phyloP scores from a whole-genome alignment of 2,888 invertebrate species.

The Eueremaeus valkanovi region DNA sequence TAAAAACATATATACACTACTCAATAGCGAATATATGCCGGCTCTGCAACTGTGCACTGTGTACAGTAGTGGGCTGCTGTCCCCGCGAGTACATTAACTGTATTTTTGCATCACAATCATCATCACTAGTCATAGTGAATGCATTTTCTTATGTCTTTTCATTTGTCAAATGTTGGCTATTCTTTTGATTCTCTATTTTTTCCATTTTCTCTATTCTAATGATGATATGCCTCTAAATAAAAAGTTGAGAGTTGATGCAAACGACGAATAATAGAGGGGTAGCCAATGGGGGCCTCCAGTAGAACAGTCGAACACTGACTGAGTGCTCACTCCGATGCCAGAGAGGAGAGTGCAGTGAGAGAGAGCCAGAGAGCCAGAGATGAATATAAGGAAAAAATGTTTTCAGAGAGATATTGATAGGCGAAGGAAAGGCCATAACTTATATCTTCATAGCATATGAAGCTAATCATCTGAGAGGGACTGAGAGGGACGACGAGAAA shows the following conservation, averaged over 20 bases:
- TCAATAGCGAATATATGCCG: too few species aligned
- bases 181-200: neutral
- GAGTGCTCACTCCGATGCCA: neutral
- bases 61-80: too few species aligned
- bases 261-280: conserved; percentile 26
- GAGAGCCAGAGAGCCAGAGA: conserved; percentile 7
- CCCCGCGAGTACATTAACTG: conserved; percentile 22
- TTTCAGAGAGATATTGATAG: conserved; percentile 26
- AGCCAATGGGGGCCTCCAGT: neutral
- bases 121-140: conserved; percentile 7
- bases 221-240: conserved; percentile 22
- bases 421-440: conserved; percentile 33
- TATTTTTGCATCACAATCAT: conserved; percentile 4
- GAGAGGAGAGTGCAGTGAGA: neutral
- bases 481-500: conserved; percentile 18
- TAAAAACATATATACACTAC: neutral
- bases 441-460: conserved; percentile 30
- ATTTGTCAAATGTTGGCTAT: conserved; percentile 12
- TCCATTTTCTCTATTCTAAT: conserved; percentile 9
- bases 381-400: conserved; percentile 1
- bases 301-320: neutral
- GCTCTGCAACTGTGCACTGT: too few species aligned
- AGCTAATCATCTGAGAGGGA: conserved; percentile 34
- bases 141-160: conserved; percentile 26
- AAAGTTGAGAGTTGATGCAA: conserved; percentile 32